Base-by-base conservation (phyloP, 2,113 vertebrate species). In the Tragelaphus imberbis region DNA sequence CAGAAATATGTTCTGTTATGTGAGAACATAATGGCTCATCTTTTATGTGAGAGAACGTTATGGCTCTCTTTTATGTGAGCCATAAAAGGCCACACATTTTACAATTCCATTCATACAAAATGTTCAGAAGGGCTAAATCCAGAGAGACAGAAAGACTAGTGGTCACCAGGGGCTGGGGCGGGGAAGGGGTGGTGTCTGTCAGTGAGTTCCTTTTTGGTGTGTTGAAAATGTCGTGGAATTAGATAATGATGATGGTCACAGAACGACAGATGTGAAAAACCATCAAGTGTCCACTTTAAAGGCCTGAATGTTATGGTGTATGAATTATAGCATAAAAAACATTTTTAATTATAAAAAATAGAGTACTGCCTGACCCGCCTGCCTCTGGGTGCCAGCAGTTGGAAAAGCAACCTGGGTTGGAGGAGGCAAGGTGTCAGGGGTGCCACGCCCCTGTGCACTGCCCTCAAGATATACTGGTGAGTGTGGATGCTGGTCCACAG, bases 221-320 rank as follows among this genome's bases (percentile, higher is more conserved):
- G 4, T 49, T 49, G 47, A 51, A 30, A 51, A 51, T 19, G 15
- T 80, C 49, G 27, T 49, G 44, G 44, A 47, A 49, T 80, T 49
- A 30, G 77, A 17, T 77, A 44, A 44, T 51, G 77, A 28, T 80
- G 77, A 33, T 80, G 47, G 27, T 80, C 15, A 30, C 77, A 33
- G 27, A 49, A 3, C 8, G 19, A 17, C 0, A 1, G 16, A 51
- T 0, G 8, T 15, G 49, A 30, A 51, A 51, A 30, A 51, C 47
- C 47, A 17, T 8, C 2, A 16, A 80, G 28, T n/a, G 80, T 55
- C 33, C 49, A 14, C 49, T 71, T 71, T 55, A 53, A 36, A 53
- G 36, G 27, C 65, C 23, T 71, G 63, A 88, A 88, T 55, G 25
- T 28, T 68, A 55, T 13, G 33, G 23, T 55, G 13, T 40, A 25